phyloP scores from a whole-genome alignment of 2,888 invertebrate species.

The Diabrotica balteata region DNA sequence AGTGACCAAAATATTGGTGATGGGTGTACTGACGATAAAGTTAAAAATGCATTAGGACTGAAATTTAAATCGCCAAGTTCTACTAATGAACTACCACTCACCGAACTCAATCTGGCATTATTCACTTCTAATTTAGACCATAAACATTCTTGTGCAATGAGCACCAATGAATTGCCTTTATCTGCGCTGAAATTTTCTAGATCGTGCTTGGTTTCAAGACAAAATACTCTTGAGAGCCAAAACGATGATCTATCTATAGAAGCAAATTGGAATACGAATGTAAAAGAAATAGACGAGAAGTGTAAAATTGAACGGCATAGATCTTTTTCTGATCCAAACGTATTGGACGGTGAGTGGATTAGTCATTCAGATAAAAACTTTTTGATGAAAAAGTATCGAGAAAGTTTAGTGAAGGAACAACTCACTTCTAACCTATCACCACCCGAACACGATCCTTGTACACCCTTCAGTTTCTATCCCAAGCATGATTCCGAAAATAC shows the following conservation, averaged over 20 bases:
- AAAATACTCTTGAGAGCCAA: slow-evolving; percentile 47
- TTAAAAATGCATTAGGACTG: slow-evolving; percentile 52
- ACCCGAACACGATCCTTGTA: slow-evolving; percentile 40
- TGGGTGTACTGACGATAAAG: too few relatives aligned
- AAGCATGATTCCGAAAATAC: slow-evolving; percentile 43
- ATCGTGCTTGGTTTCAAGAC: slow-evolving; percentile 40
- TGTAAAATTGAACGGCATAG: slow-evolving; percentile 42
- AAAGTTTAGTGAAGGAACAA: slow-evolving; percentile 40
- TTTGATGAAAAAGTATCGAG: slow-evolving; percentile 47
- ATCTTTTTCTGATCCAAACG: slow-evolving; percentile 60
- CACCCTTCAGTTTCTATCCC: slow-evolving; percentile 53
- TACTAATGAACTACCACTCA: slow-evolving; percentile 74
- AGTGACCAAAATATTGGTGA: too few relatives aligned
- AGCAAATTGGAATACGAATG: slow-evolving; percentile 53
- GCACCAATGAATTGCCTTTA: slow-evolving; percentile 55
- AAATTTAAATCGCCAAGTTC: slow-evolving; percentile 51
- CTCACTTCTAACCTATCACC: slow-evolving; percentile 45
- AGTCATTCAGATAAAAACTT: slow-evolving; percentile 45
- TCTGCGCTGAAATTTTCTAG: slow-evolving; percentile 51
- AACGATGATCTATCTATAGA: slow-evolving; percentile 50
- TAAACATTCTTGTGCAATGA: slow-evolving; percentile 45
- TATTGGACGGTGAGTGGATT: slow-evolving; percentile 50
- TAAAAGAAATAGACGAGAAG: slow-evolving; percentile 41
- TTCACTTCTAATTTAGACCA: slow-evolving; percentile 52
- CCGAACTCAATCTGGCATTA: slow-evolving; percentile 60